A percentile compares a stretch with the other conserved stretches of the same genome.
phyloP scores from a whole-genome alignment of 2,113 vertebrate genomes.

The Monarcha castaneiventris region DNA sequence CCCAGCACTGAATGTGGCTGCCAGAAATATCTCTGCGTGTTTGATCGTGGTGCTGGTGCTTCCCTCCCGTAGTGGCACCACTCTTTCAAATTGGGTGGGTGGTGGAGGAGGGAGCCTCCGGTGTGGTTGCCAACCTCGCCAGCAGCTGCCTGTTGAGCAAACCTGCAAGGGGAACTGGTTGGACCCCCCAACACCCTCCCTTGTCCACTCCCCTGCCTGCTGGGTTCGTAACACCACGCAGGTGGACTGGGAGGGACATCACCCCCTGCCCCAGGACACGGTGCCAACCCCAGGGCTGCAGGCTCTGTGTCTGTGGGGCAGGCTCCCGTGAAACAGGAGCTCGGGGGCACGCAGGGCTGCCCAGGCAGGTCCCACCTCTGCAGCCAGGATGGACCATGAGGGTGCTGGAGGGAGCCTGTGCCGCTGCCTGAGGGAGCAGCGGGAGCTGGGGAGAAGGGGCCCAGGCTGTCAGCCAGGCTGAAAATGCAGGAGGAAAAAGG shows the following conservation, averaged over 20 bases:
- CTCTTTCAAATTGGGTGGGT: background rate
- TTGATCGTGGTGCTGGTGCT: background rate
- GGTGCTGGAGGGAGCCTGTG: background rate
- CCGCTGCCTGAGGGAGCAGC: fast-evolving
- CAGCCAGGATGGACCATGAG: fast-evolving
- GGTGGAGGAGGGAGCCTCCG: background rate
- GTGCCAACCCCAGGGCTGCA: background rate
- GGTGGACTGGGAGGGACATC: background rate
- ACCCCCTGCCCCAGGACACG: fast-evolving
- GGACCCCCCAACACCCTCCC: background rate
- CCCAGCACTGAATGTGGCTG: background rate
- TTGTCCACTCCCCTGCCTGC: fast-evolving
- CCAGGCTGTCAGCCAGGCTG: background rate
- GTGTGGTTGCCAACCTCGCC: fast-evolving
- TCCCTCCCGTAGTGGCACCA: background rate
- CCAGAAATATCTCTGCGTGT: background rate
- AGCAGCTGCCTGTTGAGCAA: background rate
- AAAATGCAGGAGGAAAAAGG: background rate
- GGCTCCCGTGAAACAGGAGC: background rate
- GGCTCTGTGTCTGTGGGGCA: no score
- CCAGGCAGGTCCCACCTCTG: background rate
- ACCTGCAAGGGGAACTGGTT: background rate
- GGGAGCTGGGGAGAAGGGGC: fast-evolving
- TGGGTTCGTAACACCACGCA: fast-evolving
- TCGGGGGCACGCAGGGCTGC: background rate